Evolutionary conservation across 2,888 invertebrate genomes (phyloP), one percentile per base, ranked within the genome.

Genomic region (Colletes collaris): DNA sequence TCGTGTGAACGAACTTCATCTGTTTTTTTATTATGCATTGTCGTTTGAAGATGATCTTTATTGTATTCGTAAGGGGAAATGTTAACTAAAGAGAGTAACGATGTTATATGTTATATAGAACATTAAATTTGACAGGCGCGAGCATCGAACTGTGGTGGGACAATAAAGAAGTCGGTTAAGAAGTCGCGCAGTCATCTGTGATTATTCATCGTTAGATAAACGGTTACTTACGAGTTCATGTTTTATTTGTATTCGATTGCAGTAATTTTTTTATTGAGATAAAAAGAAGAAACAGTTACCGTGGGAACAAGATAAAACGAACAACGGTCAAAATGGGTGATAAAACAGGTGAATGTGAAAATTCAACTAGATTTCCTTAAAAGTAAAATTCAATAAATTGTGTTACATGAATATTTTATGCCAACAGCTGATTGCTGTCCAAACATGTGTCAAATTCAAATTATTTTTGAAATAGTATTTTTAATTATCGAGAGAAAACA

Each of bases 321-420:
- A 69, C 3, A 0, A 77, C 74, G 10, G 56, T 53, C 46, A 44
- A 85, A 11, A 87, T 86, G 87, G 74, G 59, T 66, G 81, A 85
- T 40, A 83, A 60, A n/a, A 70, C 73, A 73, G 86, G 87, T 87
- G 35, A 80, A 80, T 53, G 2, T 37, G 60, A 13, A 65, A 46
- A n/a, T 55, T 13, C n/a, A 64, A 44, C 27, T 5, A 6, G 7
- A 55, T 52, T 11, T 71, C 10, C 37, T 55, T 6, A 0, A 53
- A 64, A 67, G 4, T 0, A 46, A 58, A 44, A 40, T 44, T 19
- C 46, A 49, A 40, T 13, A 5, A 13, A 65, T 40, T 53, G 6
- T 35, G 3, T 46, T 63, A 13, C 19, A 19, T 35, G 6, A 10
- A 40, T 53, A 46, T 40, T 19, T 55, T 2, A 46, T 4, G 35